Evolutionary conservation across 30 jellyfish, hydroid and myxozoan genomes (phyloP), one percentile per base, ranked within the genome.

Genomic region (Hydractinia echinata): DNA sequence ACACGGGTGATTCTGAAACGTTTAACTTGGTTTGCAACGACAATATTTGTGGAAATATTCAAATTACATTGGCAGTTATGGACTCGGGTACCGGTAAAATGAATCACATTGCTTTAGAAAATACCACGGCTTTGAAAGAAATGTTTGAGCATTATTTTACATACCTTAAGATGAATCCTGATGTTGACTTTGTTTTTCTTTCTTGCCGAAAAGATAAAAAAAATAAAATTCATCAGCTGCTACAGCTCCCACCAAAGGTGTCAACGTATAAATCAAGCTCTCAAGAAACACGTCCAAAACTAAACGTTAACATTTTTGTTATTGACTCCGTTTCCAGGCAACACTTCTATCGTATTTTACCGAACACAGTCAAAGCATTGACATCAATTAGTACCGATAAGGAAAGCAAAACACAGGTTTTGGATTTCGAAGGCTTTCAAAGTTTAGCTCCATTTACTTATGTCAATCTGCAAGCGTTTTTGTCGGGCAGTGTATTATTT

Each of bases 361-460:
- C 94, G 74, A 82, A 83, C 16, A 91, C 96, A 8, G 80, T 83
- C 10, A 54, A 76, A 10, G 74, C 71, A 13, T 61, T 91, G 86
- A 60, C 58, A 30, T 83, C 53, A 39, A 55, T 82, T 18, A 83
- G 79, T 73, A 77, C 19, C 16, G 56, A 61, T 62, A 5, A 19
- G 19, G 67, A 64, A 4, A 76, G 20, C 11, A 66, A 58, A 20
- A 68, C 77, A 18, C 55, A 56, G 53, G 69, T 86, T 5, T 55
- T 83, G 44, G 97, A 91, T 68, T 91, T 85, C 72, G 78, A 61
- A 67, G 18, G 49, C 51, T 82, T 91, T 61, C 97, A 91, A 83
- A 77, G 94, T 53, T 64, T 91, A 44, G 97, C 97, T 0, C 97
- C 97, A 14, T 91, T 91, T 79, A 91, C 97, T 11, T 91, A 81